These are phyloP conservation scores for Corythornis vintsioides DNA, from an alignment of 2,113 vertebrate species.

Conservation along the genomic window DNA sequence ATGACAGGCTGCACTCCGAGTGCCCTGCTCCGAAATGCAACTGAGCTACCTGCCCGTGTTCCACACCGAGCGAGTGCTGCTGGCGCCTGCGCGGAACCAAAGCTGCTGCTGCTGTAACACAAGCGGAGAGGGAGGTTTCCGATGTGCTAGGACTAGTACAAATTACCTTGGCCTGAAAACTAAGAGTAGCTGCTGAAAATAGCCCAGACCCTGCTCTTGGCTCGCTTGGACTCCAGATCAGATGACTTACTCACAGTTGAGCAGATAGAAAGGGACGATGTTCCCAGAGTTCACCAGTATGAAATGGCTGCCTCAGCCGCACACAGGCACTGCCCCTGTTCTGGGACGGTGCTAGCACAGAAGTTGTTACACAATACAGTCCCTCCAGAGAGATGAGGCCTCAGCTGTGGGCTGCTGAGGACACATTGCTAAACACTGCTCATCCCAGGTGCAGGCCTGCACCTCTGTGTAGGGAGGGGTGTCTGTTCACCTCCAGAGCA, in stretches of 20 bases:
- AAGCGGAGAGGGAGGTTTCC: neutral
- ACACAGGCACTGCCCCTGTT: neutral
- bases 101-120: constrained; percentile 1
- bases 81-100: neutral
- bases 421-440: neutral
- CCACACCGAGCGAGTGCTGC: neutral
- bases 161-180: constrained; percentile 35
- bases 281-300: neutral
- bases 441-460: neutral
- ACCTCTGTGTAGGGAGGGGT: neutral
- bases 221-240: neutral
- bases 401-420: neutral
- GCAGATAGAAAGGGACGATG: neutral
- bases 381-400: neutral
- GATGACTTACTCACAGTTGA: constrained; percentile 57
- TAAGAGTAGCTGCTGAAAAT: constrained; percentile 41
- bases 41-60: neutral
- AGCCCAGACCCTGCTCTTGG: constrained; percentile 1
- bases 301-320: neutral
- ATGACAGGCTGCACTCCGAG: neutral
- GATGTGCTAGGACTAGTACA: neutral
- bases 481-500: neutral
- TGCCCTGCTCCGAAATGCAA: accelerated
- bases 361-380: neutral
- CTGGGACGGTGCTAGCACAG: neutral